Evolutionary conservation across 2,888 invertebrate genomes (phyloP).

Genomic region (Rhagophthalmus giganteus): DNA sequence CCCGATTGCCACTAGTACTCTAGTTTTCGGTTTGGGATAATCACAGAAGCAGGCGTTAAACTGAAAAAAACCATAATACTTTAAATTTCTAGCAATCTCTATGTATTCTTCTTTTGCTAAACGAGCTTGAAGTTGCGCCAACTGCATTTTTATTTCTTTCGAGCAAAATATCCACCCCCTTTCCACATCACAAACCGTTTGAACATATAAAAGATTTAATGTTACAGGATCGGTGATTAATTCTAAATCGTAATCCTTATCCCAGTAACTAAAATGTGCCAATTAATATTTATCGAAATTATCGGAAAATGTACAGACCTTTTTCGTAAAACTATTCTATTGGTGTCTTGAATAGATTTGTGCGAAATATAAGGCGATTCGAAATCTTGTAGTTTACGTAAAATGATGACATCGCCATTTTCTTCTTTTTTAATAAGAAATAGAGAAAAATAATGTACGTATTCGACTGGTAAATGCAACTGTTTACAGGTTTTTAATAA

Average conservation of each 20-base stretch:
- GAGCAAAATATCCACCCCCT: slow-evolving; percentile 82
- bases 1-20: slow-evolving; percentile 79
- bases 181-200: slow-evolving; percentile 85
- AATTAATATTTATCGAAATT: too few relatives aligned
- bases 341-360: slow-evolving; percentile 74
- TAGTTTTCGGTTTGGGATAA: slow-evolving; percentile 71
- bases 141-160: slow-evolving; percentile 65
- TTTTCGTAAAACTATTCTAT: slow-evolving; percentile 81
- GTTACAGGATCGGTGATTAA: slow-evolving; percentile 81
- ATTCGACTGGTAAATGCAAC: slow-evolving; percentile 77
- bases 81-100: slow-evolving; percentile 78
- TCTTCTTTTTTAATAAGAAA: slow-evolving; percentile 82
- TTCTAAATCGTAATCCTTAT: slow-evolving; percentile 79
- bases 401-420: slow-evolving; percentile 69
- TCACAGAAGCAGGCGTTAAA: slow-evolving; percentile 76
- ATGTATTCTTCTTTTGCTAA: slow-evolving; percentile 89
- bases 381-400: slow-evolving; percentile 92
- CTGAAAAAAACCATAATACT: slow-evolving; percentile 87
- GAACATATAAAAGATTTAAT: slow-evolving; percentile 83
- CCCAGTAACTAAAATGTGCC: slow-evolving; percentile 84
- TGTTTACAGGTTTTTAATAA: slow-evolving; percentile 80
- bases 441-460: slow-evolving; percentile 85
- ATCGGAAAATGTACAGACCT: too few relatives aligned
- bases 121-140: slow-evolving; percentile 72
- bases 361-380: slow-evolving; percentile 96